Conservation (phyloP, 2,888 invertebrate species). For the Heliconius cydno region DNA sequence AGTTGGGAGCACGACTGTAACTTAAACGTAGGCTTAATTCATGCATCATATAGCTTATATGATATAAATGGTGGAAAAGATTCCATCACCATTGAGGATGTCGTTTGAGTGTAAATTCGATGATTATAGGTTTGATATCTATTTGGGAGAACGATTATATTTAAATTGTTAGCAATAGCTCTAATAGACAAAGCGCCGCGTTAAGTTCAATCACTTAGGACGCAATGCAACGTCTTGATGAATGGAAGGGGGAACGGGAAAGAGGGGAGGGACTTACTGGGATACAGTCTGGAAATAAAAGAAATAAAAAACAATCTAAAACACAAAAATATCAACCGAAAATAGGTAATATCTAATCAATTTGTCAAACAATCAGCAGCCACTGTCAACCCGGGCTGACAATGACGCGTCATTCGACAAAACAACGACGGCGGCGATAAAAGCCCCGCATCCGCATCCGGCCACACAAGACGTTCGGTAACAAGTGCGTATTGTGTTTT, state of each 20-base stretch:
- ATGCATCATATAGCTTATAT: conserved; percentile 30
- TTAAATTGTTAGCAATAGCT: not conserved
- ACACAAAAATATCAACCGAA: conserved; percentile 6
- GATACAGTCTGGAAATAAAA: not conserved
- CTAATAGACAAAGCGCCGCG: not conserved
- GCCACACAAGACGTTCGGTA: conserved; percentile 63
- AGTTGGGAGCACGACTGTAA: conserved; percentile 61
- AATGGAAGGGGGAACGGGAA: not conserved
- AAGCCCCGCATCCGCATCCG: conserved; percentile 73
- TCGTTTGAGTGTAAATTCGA: too few relatives aligned
- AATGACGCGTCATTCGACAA: conserved; percentile 57
- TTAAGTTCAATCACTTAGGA: not conserved
- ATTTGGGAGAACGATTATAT: too few relatives aligned
- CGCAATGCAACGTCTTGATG: not conserved
- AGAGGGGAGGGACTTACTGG: too few relatives aligned
- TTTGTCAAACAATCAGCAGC: conserved; percentile 58
- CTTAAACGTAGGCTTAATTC: conserved; percentile 39
- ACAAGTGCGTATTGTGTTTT: conserved; percentile 30
- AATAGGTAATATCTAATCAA: conserved; percentile 48
- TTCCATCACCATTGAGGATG: not conserved
- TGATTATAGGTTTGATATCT: too few relatives aligned
- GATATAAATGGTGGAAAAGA: conserved; percentile 1
- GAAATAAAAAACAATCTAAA: not conserved
- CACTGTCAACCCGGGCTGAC: conserved; percentile 50
- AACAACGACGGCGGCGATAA: conserved; percentile 66